Evolutionary conservation across 92 coral and sea anemone genomes (phyloP), one percentile per base, ranked within the genome.

Genomic region (Anthopleura xanthogrammica): DNA sequence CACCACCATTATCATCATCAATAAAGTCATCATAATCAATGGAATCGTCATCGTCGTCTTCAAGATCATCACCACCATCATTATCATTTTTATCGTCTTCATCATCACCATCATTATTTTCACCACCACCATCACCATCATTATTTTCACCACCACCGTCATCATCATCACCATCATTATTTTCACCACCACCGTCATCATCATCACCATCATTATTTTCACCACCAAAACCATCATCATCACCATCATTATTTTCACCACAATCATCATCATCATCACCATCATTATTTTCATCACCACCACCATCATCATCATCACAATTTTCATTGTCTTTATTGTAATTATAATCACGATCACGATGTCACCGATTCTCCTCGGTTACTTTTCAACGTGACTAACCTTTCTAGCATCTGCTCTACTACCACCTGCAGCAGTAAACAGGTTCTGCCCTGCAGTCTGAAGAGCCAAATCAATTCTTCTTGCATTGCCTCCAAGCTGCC

Each of bases 401-500:
- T 82, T 84, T 81, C 97, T 89, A 12, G 93, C 92, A 74, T 78
- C 77, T 55, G n/a, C 60, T 60, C 97, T 88, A 9, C 81, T 77
- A 13, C 93, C 97, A 39, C 82, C 83, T 57, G 70, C 46, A 60
- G 24, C 64, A 13, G 89, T 86, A 52, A 88, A 93, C 20, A 93
- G 78, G 39, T 86, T 75, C 40, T 78, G 81, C 72, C 52, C 73
- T 2, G 89, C 91, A 2, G 76, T 40, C 60, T 81, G 81, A 23
- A 93, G 54, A 16, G 94, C 97, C 24, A 55, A 83, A 89, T 88
- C 97, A 66, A 93, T 82, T 83, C 94, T 83, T 83, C 94, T 83
- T 29, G 77, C 80, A 62, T 70, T 77, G 17, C 90, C 90, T 2
- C 90, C 81, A 56, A 72, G 83, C 36, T 88, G 91, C 23, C 50